These are phyloP conservation scores for Rhopalosiphum maidis DNA, from an alignment of 1,140 invertebrate species.

Conservation along the genomic window DNA sequence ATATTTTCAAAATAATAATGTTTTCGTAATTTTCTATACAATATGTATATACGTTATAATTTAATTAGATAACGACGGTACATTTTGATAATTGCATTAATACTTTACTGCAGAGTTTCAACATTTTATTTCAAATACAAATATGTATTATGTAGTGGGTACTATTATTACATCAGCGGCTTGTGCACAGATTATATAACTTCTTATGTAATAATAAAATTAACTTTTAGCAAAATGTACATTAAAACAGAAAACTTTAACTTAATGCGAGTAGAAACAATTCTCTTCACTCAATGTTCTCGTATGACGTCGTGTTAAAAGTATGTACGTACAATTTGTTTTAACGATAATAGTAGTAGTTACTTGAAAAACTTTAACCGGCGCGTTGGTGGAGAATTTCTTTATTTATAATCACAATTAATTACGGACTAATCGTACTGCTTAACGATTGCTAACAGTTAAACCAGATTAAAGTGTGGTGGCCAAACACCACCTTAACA, in stretches of 20 bases:
- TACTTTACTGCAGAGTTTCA: not conserved
- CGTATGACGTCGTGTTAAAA: not conserved
- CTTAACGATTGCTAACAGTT: not conserved
- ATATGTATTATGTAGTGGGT: not conserved
- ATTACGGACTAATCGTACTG: not conserved
- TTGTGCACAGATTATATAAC: not conserved
- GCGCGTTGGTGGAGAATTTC: not conserved
- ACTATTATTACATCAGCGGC: not conserved
- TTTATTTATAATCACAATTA: not conserved
- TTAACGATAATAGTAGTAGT: not conserved
- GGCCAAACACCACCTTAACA: not conserved
- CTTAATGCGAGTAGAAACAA: not conserved
- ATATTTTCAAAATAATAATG: too few relatives aligned
- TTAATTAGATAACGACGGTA: not conserved
- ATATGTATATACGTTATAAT: too few relatives aligned
- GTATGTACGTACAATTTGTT: not conserved
- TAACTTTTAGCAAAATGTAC: constrained; percentile 27
- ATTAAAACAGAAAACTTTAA: constrained; percentile 11
- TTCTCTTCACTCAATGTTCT: not conserved
- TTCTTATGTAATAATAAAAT: constrained; percentile 14
- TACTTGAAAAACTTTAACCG: not conserved
- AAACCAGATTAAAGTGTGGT: not conserved
- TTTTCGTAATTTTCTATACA: too few relatives aligned
- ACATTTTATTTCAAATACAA: not conserved
- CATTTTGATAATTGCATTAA: not conserved